Base-by-base conservation (phyloP, 2,888 invertebrate species). In the Synanthedon andrenaeformis region DNA sequence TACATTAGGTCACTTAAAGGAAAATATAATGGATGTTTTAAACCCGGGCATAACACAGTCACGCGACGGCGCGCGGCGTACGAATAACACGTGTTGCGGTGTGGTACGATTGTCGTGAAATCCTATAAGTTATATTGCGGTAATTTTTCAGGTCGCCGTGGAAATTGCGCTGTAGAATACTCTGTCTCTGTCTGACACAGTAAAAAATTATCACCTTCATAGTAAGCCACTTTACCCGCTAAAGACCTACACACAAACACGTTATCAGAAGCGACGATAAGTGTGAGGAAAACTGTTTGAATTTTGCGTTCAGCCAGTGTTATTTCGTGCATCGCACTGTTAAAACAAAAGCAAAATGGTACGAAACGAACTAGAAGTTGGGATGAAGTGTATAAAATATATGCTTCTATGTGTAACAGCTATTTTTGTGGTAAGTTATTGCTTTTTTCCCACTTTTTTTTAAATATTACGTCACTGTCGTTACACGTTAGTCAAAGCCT, bases 331-430 rank as follows among this genome's bases (percentile, higher is more conserved):
- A 12, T 12, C 35, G 53, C 13, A 50, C 17, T 48, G 48, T 51
- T 12, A 51, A 13, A 35, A 35, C 12, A 12, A 35, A 48, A 23
- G 12, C 54, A 80, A 69, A 69, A 88, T 86, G 87, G 65, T 77
- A 64, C 63, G 69, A 53, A 74, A 63, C 53, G 76, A 70, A 62
- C 68, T 90, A 56, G 90, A 92, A 73, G 84, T 91, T 28, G 92
- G 93, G 63, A 92, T 93, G 92, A 90, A 86, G 72, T 90, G 92
- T 69, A 92, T 94, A 56, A 94, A 94, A 76, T 94, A 93, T 69
- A 89, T 94, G 83, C 84, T 94, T 60, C 89, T 94, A 66, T 88
- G 92, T 62, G 92, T 94, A 64, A 94, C 94, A 72, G 89, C 93
- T 28, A 90, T 94, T 74, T 94, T 94, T 79, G 92, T 92, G 84